Percentiles rank a stretch among this genome's conserved stretches.
These are phyloP conservation scores for Phenganax marumi DNA, from an alignment of 92 coral and sea anemone species.

Conservation along the genomic window DNA sequence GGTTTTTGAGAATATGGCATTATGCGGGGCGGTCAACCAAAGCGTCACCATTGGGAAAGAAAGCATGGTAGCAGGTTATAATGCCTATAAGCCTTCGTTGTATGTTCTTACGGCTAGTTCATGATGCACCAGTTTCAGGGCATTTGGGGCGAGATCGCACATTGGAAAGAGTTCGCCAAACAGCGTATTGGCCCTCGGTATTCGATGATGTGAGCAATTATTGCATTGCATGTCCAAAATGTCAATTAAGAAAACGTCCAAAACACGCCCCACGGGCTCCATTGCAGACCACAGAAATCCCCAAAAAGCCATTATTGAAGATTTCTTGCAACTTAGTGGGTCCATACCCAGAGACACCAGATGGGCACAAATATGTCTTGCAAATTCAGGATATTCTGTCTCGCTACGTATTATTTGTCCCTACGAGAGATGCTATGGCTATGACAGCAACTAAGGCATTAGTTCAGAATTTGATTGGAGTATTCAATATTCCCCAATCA, in stretches of 20 bases:
- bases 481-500: not conserved
- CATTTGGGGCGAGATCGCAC: conserved; percentile 9
- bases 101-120: conserved; percentile 16
- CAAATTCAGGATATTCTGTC: conserved; percentile 9
- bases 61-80: not conserved
- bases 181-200: conserved; percentile 17
- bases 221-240: not conserved
- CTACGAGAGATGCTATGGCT: not conserved
- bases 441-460: not conserved
- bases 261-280: conserved; percentile 20
- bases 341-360: conserved; percentile 22
- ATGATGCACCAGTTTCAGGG: conserved; percentile 2
- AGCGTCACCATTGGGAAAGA: not conserved
- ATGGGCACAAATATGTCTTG: conserved; percentile 16
- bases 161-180: conserved; percentile 24
- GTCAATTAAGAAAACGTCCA: no score
- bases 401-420: not conserved
- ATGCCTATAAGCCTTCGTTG: no score
- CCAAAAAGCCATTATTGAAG: not conserved
- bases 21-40: conserved; percentile 12
- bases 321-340: not conserved
- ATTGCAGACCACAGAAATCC: not conserved
- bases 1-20: conserved; percentile 13
- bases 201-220: conserved; percentile 3
- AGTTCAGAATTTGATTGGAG: not conserved